These are phyloP conservation scores for Diarsia mendica DNA, from an alignment of 2,888 invertebrate species.

Conservation along the genomic window DNA sequence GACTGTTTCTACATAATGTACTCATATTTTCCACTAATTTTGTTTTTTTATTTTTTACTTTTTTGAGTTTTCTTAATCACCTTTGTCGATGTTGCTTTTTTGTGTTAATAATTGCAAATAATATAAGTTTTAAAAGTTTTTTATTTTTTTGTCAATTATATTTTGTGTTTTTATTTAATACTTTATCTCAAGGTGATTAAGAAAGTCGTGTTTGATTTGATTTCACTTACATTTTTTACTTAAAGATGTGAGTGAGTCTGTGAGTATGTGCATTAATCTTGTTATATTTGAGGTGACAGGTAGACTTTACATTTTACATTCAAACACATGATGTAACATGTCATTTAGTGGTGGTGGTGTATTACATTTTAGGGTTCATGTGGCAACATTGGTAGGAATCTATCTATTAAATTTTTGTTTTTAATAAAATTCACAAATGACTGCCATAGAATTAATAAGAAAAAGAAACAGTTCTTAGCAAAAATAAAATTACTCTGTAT, in stretches of 20 bases:
- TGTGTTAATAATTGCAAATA: slow-evolving; percentile 27
- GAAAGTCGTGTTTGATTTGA: slow-evolving; percentile 53
- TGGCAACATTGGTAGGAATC: slow-evolving; percentile 70
- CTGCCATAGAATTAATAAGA: neutral
- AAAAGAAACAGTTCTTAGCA: neutral
- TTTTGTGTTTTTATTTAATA: slow-evolving; percentile 2
- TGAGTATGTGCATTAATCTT: slow-evolving; percentile 61
- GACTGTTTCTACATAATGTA: slow-evolving; percentile 68
- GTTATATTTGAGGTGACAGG: slow-evolving; percentile 67
- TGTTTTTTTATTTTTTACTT: slow-evolving; percentile 50
- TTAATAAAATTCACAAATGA: neutral
- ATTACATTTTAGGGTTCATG: slow-evolving; percentile 63
- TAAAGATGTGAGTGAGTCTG: slow-evolving; percentile 63
- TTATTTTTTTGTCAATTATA: slow-evolving; percentile 13
- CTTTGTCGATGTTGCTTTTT: slow-evolving; percentile 51
- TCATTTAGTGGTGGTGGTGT: slow-evolving; percentile 74
- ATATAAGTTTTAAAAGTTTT: neutral
- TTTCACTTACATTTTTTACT: slow-evolving; percentile 53
- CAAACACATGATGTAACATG: slow-evolving; percentile 69
- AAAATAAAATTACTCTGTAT: neutral
- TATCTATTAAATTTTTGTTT: neutral
- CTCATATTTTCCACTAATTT: slow-evolving; percentile 75
- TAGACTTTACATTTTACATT: slow-evolving; percentile 59
- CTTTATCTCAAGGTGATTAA: slow-evolving; percentile 54
- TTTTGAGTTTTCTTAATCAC: slow-evolving; percentile 60